Percentiles rank a stretch among this genome's conserved stretches.
These are phyloP conservation scores for Scaptomyza pallida DNA, from an alignment of 1,140 invertebrate species.

Conservation along the genomic window DNA sequence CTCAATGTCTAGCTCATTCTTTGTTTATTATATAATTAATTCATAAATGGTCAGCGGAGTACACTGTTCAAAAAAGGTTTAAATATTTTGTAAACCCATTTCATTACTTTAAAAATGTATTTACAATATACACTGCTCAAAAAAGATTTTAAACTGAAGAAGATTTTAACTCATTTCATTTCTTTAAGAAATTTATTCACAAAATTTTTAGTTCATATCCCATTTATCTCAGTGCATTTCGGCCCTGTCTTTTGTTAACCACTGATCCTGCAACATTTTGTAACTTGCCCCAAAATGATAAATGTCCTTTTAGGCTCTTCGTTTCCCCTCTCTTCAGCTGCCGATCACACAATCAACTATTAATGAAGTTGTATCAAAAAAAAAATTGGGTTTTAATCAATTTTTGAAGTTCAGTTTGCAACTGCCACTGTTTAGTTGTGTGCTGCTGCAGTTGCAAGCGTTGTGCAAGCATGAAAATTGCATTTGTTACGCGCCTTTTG, in stretches of 20 bases:
- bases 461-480: slow-evolving; percentile 69
- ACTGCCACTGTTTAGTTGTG: not conserved
- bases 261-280: slow-evolving; percentile 61
- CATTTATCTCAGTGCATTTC: not conserved
- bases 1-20: slow-evolving; percentile 7
- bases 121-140: too few relatives aligned
- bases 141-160: too few relatives aligned
- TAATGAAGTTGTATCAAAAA: slow-evolving; percentile 65
- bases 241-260: slow-evolving; percentile 8
- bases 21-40: slow-evolving; percentile 76
- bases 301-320: slow-evolving; percentile 48
- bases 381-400: slow-evolving; percentile 28
- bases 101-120: too few relatives aligned
- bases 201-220: too few relatives aligned
- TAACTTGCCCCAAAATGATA: slow-evolving; percentile 49
- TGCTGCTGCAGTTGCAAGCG: slow-evolving; percentile 7
- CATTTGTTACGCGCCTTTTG: slow-evolving; percentile 64
- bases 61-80: slow-evolving; percentile 9
- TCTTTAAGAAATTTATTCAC: too few relatives aligned
- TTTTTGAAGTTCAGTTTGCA: slow-evolving; percentile 18
- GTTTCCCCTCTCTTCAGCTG: slow-evolving; percentile 50
- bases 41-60: slow-evolving; percentile 53
- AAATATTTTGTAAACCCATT: too few relatives aligned
- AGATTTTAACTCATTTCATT: too few relatives aligned
- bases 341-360: slow-evolving; percentile 46